Evolutionary conservation across 2,113 vertebrate species (phyloP), one percentile per base, ranked within the genome.

Genomic region (Colistium nudipinnis): DNA sequence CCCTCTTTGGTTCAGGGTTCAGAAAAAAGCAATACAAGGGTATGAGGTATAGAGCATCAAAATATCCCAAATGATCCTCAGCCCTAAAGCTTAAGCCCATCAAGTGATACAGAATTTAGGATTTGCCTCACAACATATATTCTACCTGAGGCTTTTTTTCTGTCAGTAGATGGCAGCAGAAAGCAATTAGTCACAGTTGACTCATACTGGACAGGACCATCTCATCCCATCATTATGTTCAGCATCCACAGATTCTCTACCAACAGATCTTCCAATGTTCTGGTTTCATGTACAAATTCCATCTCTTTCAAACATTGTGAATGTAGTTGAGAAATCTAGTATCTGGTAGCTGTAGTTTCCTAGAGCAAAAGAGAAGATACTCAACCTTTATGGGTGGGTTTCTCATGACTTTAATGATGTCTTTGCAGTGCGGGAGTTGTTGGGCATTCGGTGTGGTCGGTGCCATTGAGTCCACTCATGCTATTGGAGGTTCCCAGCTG

Each of bases 391-490:
- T 38, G 9, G 7, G n/a, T n/a, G n/a, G n/a, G n/a, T n/a, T n/a
- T n/a, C 8, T 80, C 0, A 31, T 55, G 12, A 11, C 3, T 47
- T 10, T 30, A 10, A 24, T 60, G 52, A 49, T 60, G 14, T 27
- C 27, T 75, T 64, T 59, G 14, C 87, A 97, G 96, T 98, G 96
- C 80, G 97, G 97, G 51, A 96, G 92, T 17, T 98, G 97, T 75
- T 98, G 97, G 96, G 97, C 97, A 16, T 98, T 99, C 82, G 97
- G 96, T 0, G 82, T 96, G 51, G 97, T 98, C 0, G 94, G 94
- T 10, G 90, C 94, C 0, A 69, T 95, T 54, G 95, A 98, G 74
- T 94, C 96, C 0, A 94, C 83, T 11, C 81, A 78, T 48, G 95
- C 95, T 6, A 95, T 94, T 22, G 83, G 87, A 61, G 86, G 92